phyloP scores from a whole-genome alignment of 2,888 invertebrate species.

The Acanthosepion pharaonis region DNA sequence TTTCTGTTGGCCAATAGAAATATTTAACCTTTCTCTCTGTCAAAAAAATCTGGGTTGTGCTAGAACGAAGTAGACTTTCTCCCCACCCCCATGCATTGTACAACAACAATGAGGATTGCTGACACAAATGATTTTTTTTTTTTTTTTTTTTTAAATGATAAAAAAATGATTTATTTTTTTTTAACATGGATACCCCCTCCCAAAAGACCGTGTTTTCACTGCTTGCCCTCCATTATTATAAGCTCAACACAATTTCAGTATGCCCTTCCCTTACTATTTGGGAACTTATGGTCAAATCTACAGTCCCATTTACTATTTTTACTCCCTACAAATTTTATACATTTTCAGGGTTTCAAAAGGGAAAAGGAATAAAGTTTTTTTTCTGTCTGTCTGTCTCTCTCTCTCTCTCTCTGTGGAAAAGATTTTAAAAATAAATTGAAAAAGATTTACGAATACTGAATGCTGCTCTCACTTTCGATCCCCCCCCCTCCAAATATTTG shows the following conservation, averaged over 20 bases:
- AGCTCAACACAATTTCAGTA: background rate
- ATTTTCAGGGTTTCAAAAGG: background rate
- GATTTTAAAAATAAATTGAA: background rate
- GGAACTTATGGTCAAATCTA: background rate
- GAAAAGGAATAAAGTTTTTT: no score
- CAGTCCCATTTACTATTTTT: background rate
- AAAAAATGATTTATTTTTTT: background rate
- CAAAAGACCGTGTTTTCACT: no score
- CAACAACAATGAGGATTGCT: background rate
- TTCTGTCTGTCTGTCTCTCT: no score
- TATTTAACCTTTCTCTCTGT: background rate
- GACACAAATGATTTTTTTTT: background rate
- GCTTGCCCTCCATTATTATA: no score
- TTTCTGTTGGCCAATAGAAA: background rate
- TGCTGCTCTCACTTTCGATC: background rate
- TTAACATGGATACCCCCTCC: background rate
- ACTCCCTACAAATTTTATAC: background rate
- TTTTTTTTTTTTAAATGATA: no score
- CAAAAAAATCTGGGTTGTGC: background rate
- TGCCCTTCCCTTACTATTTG: background rate
- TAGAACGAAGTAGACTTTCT: background rate
- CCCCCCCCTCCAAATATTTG: background rate
- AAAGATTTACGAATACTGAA: background rate
- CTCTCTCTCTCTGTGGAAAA: no score
- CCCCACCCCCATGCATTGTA: no score